These are phyloP conservation scores for Corbicula japonica DNA, from an alignment of 2,888 invertebrate genomes.

Conservation along the genomic window DNA sequence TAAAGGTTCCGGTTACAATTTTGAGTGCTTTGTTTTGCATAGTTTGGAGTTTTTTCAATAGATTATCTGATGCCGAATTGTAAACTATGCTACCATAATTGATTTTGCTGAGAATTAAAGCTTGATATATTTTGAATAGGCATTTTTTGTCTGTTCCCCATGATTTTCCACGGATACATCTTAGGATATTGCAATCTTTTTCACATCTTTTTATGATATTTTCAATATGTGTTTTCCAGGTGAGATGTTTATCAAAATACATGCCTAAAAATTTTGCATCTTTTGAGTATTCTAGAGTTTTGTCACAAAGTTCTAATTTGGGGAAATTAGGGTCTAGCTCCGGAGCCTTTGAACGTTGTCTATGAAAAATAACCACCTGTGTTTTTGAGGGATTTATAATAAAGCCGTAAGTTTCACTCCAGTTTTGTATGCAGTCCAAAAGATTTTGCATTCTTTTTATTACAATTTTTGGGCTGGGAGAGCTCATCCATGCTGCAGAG, in stretches of 20 bases:
- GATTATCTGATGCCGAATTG: background rate
- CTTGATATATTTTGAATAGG: background rate
- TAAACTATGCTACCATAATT: background rate
- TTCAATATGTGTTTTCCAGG: conserved; percentile 7
- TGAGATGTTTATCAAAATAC: conserved; percentile 10
- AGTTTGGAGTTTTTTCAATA: background rate
- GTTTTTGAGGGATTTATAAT: background rate
- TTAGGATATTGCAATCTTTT: conserved; percentile 1
- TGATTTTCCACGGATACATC: background rate
- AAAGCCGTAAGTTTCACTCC: background rate
- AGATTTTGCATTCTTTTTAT: background rate
- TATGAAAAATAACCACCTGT: background rate
- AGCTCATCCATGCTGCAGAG: background rate
- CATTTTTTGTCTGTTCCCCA: conserved; percentile 15
- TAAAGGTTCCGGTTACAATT: background rate
- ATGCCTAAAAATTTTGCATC: conserved; percentile 9
- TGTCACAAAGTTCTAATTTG: background rate
- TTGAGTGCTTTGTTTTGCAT: conserved; percentile 15
- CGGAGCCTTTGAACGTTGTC: background rate
- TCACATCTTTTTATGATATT: background rate
- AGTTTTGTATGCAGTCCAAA: background rate
- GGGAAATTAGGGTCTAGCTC: background rate
- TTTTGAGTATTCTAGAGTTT: background rate
- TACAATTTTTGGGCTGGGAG: background rate
- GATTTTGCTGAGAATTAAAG: background rate